Evolutionary conservation across 2,888 invertebrate species (phyloP).

Genomic region (Spicauda simplicius): DNA sequence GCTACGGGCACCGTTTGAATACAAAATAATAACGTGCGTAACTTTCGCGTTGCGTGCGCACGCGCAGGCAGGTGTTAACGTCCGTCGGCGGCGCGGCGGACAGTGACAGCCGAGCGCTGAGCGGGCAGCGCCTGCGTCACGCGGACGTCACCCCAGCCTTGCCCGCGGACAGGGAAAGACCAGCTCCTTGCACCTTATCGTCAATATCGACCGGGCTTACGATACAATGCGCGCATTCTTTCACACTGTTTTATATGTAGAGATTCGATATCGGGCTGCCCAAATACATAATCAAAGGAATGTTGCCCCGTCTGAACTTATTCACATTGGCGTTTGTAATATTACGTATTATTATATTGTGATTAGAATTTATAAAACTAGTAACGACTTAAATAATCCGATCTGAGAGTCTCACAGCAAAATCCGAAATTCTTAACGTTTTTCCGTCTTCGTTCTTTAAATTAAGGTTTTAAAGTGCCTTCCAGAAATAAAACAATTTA

Average conservation of each 20-base stretch:
- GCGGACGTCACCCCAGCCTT: constrained; percentile 46
- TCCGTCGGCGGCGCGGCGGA: constrained; percentile 61
- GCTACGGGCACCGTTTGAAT: constrained; percentile 64
- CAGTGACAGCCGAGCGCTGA: constrained; percentile 61
- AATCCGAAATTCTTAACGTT: no score
- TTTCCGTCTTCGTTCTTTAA: no score
- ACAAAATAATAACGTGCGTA: constrained; percentile 62
- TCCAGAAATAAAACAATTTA: no score
- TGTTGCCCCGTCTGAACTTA: no score
- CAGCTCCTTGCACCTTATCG: background rate
- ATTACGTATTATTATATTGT: no score
- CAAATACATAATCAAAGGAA: background rate
- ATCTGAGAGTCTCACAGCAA: no score
- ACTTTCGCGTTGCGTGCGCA: constrained; percentile 65
- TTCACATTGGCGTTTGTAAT: no score
- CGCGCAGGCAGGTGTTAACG: constrained; percentile 62
- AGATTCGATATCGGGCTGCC: constrained; percentile 26
- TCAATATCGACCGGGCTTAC: background rate
- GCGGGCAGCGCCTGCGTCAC: constrained; percentile 52
- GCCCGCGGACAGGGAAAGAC: constrained; percentile 1
- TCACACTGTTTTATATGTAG: background rate
- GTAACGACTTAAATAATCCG: no score
- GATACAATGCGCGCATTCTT: constrained; percentile 3
- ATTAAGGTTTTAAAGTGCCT: no score
- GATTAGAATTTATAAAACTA: no score